These are phyloP conservation scores for Gryllus bimaculatus DNA, from an alignment of 1,140 invertebrate genomes.

Conservation along the genomic window DNA sequence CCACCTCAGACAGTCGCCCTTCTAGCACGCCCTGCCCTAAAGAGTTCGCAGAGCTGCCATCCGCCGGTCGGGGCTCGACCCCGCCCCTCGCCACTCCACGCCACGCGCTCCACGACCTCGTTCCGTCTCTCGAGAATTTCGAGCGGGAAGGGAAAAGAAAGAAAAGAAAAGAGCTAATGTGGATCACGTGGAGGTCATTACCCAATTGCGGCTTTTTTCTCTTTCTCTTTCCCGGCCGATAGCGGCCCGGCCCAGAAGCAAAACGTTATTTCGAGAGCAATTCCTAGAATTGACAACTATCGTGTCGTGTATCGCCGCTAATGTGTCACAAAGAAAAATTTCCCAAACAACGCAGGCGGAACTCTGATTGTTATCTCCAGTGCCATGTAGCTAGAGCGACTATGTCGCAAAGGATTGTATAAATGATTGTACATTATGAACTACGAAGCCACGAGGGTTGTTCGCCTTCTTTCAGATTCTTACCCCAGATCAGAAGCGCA, in stretches of 20 bases:
- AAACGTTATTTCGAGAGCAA: conserved; percentile 1
- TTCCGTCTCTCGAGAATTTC: too few species aligned
- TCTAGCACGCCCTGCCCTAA: too few species aligned
- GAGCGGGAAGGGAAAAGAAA: background rate
- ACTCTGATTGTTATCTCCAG: background rate
- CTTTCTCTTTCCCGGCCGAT: background rate
- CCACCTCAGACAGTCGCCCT: too few species aligned
- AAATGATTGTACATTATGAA: background rate
- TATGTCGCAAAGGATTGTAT: background rate
- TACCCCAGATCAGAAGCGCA: too few species aligned
- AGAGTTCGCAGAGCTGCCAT: too few species aligned
- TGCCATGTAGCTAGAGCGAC: background rate
- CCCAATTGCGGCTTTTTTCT: background rate
- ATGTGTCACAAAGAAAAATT: conserved; percentile 5
- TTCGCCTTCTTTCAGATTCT: too few species aligned
- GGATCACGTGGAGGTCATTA: background rate
- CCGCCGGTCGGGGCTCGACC: too few species aligned
- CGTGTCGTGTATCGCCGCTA: background rate
- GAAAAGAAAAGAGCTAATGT: background rate
- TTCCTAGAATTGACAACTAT: background rate
- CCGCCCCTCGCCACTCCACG: too few species aligned
- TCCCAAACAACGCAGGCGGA: background rate
- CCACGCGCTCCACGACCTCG: too few species aligned
- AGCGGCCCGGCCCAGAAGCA: background rate
- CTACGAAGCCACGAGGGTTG: too few species aligned